Evolutionary conservation across 2,113 vertebrate genomes (phyloP), one percentile per base, ranked within the genome.

Genomic region (Vanacampus margaritifer): DNA sequence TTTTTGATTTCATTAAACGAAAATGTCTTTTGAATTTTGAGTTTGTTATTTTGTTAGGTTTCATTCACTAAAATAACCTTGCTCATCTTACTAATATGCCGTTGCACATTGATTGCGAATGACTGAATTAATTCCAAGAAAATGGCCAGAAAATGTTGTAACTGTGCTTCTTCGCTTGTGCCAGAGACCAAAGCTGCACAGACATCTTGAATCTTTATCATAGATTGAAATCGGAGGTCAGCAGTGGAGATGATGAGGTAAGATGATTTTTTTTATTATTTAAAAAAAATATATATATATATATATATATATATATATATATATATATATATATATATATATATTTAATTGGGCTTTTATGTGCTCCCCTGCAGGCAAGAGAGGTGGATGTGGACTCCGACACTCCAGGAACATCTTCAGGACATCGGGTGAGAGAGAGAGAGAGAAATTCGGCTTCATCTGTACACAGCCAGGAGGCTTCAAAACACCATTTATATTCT

Each of bases 351-450:
- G 9, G 10, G 3, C 68, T 69, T 72, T 0, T 10, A 1, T 54
- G 5, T 69, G 35, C 16, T 70, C 35, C n/a, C 74, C 79, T 87
- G 81, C 87, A 97, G 95, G 91, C 88, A 81, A 90, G 86, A 72
- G 94, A 93, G 64, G 86, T 94, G 26, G 94, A 98, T 11, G 85
- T 97, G 45, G 97, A 99, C 89, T 98, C 96, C 7, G 96, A 99
- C 1, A 95, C 92, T 68, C 97, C 97, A 16, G 95, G 97, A 72
- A 98, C 96, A 24, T 99, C 96, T 43, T 87, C 95, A 74, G 95
- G 96, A 81, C 93, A 93, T 79, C 86, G 83, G 77, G 96, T 97
- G 72, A 94, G 92, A 32, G 24, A 6, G 12, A 16, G 8, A 8
- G 21, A 16, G 45, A 36, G 6, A 8, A 61, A n/a, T 54, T 58